Conservation (phyloP, 2,797 vertebrate genomes). For the Enteromius unitaeniatus region DNA sequence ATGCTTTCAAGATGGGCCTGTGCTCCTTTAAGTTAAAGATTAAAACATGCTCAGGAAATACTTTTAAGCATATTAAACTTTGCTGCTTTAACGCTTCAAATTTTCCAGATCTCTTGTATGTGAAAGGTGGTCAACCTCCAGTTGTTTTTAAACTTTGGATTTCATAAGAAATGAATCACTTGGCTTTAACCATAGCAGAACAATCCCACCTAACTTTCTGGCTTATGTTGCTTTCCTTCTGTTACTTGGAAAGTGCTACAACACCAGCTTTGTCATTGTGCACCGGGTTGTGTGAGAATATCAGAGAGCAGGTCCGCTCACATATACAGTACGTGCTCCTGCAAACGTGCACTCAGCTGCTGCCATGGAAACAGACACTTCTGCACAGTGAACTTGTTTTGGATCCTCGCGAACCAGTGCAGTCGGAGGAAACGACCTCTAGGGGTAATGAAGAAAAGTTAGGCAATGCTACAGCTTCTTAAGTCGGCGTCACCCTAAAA, state of each 20-base stretch:
- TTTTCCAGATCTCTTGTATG: conserved; percentile 3
- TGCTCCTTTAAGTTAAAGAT: conserved; percentile 54
- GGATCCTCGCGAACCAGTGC: conserved; percentile 55
- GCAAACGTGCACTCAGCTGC: conserved; percentile 53
- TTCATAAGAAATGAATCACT: conserved; percentile 8
- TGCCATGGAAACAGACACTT: conserved; percentile 74
- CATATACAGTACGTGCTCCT: conserved; percentile 57
- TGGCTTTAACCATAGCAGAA: neutral
- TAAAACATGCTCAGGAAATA: conserved; percentile 45
- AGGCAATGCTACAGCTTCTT: conserved; percentile 58
- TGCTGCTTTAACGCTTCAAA: neutral
- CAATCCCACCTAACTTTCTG: conserved; percentile 18
- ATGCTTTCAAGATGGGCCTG: conserved; percentile 59
- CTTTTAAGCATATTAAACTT: conserved; percentile 29
- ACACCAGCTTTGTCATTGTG: conserved; percentile 14
- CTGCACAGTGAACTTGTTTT: conserved; percentile 54
- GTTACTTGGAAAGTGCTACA: conserved; percentile 8
- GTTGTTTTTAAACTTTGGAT: neutral
- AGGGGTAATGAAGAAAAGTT: conserved; percentile 58
- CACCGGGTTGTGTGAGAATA: conserved; percentile 51
- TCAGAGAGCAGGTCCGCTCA: conserved; percentile 57
- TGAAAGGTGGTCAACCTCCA: neutral
- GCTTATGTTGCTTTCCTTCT: conserved; percentile 11
- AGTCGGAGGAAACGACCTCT: conserved; percentile 66
- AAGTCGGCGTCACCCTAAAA: conserved; percentile 58